Conservation (phyloP, 2,797 vertebrate genomes). For the Megalops cyprinoides region DNA sequence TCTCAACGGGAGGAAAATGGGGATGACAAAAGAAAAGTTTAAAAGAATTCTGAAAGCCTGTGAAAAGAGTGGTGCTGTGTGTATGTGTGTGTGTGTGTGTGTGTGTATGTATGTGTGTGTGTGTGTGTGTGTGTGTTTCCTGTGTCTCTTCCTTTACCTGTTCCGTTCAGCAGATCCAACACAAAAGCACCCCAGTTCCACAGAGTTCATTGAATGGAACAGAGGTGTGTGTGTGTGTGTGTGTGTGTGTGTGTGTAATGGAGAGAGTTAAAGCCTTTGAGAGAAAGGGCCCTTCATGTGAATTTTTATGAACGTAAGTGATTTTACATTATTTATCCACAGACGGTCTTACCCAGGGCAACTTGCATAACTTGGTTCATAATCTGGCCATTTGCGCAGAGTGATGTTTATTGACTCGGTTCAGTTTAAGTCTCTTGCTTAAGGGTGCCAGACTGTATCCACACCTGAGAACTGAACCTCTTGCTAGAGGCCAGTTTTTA, state of each 20-base stretch:
- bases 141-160: conserved; percentile 22
- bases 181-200: conserved; percentile 38
- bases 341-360: too few species aligned
- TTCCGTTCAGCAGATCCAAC: conserved; percentile 39
- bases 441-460: background rate
- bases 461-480: background rate
- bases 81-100: background rate
- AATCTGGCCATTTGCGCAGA: too few species aligned
- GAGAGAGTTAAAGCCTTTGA: background rate
- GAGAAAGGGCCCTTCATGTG: background rate
- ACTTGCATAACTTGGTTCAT: too few species aligned
- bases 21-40: conserved; percentile 37
- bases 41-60: conserved; percentile 42
- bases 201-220: conserved; percentile 37
- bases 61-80: background rate
- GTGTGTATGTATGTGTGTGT: background rate
- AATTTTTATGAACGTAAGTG: background rate
- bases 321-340: too few species aligned
- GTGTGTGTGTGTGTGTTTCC: background rate
- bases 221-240: conserved; percentile 15
- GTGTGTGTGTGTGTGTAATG: conserved; percentile 27
- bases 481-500: background rate
- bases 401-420: background rate
- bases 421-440: background rate
- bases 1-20: conserved; percentile 14